Percentiles rank a stretch among this genome's conserved stretches.
phyloP scores from a whole-genome alignment of 2,888 invertebrate species.

The Ormyrus thymus region DNA sequence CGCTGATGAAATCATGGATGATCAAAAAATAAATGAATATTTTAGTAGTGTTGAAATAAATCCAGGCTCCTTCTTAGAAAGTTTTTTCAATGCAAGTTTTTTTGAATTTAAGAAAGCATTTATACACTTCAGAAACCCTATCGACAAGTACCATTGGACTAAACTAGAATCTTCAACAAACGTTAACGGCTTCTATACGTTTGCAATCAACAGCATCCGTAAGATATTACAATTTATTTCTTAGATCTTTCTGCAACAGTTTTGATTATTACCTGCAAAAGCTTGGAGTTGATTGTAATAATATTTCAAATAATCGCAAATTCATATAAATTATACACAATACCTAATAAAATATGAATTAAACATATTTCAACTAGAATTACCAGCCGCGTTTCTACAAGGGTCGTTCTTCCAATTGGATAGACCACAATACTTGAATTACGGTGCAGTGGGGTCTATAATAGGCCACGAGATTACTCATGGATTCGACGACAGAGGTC shows the following conservation, averaged over 20 bases:
- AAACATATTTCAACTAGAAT: slow-evolving; percentile 79
- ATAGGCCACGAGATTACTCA: slow-evolving; percentile 96
- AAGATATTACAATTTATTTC: slow-evolving; percentile 73
- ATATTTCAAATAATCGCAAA: no score
- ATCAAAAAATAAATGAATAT: slow-evolving; percentile 53
- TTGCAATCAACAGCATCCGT: slow-evolving; percentile 92
- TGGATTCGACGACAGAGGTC: slow-evolving; percentile 90
- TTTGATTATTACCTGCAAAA: background rate
- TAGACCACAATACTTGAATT: slow-evolving; percentile 93
- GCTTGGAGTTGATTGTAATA: no score
- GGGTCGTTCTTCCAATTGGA: slow-evolving; percentile 92
- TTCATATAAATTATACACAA: no score
- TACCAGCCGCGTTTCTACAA: slow-evolving; percentile 90
- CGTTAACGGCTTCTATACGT: slow-evolving; percentile 91
- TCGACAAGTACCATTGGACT: slow-evolving; percentile 78
- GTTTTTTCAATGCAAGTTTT: slow-evolving; percentile 75
- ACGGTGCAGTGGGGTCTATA: slow-evolving; percentile 92
- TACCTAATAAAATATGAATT: background rate
- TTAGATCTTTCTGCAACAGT: background rate
- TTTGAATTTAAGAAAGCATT: slow-evolving; percentile 89
- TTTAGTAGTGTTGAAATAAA: slow-evolving; percentile 28
- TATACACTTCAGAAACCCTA: slow-evolving; percentile 85
- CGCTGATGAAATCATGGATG: slow-evolving; percentile 79
- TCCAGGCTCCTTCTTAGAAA: slow-evolving; percentile 10
- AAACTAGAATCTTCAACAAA: slow-evolving; percentile 79